Evolutionary conservation across 1,140 invertebrate species (phyloP), one percentile per base, ranked within the genome.

Genomic region (Diploscapter pachys): DNA sequence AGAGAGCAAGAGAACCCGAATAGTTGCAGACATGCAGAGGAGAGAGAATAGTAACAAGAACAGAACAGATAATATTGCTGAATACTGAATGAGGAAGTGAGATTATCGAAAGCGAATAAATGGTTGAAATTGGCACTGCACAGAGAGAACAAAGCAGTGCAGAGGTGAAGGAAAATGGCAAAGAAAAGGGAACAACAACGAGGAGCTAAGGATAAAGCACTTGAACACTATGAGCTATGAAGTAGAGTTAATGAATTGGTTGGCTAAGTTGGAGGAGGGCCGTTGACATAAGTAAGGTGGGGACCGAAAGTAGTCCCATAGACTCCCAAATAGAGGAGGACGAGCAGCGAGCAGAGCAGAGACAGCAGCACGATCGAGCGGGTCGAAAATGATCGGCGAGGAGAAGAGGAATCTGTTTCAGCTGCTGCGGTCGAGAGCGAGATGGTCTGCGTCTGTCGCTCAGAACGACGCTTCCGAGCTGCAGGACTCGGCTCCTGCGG

Each of bases 191-290:
- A 31, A 31, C 31, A 31, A 31, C 31, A 31, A 31, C 31, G 31
- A 31, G 31, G 31, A 31, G 31, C 31, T 31, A 31, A 31, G 31
- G 31, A 31, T 31, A 31, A 31, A 31, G 31, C 31, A 31, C 31
- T 31, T 31, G 31, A 31, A 31, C 31, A 31, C 31, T 31, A 31
- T 31, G 31, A 31, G 31, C 31, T 31, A 31, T 31, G 31, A 31
- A 31, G 31, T 31, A 31, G 31, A 1, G 6, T 13, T 5, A 64
- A 31, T 6, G 13, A 13, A 55, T 52, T 31, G 63, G 71, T 56
- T 57, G 9, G 13, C 77, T 77, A 78, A 13, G 73, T 66, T 31
- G 78, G 78, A 4, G 78, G 78, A 80, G 78, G 78, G 54, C 78
- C 78, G 51, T 72, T 63, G 49, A 79, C 76, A 68, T 79, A 79